These are phyloP conservation scores for Tympanoctomys barrerae DNA, from an alignment of 2,797 vertebrate species.

Conservation along the genomic window DNA sequence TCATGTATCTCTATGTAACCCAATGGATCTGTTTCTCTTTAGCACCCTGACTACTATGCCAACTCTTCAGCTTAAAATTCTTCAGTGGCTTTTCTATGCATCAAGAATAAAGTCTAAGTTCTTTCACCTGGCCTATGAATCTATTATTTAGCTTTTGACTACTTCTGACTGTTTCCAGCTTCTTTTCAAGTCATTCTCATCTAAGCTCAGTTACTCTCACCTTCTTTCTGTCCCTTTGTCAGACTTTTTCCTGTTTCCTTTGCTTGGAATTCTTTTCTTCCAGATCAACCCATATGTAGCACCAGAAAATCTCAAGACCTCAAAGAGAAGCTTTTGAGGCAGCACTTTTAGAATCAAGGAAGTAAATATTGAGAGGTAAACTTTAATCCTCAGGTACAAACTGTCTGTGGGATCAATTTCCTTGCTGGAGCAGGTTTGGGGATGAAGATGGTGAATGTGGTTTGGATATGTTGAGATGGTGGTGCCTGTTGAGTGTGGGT, in stretches of 20 bases:
- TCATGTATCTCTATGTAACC: neutral
- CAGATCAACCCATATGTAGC: neutral
- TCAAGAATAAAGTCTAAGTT: neutral
- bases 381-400: neutral
- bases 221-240: neutral
- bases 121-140: neutral
- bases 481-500: neutral
- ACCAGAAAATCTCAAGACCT: neutral
- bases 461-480: neutral
- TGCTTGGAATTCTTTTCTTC: neutral
- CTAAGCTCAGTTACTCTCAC: neutral
- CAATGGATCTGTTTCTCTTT: neutral
- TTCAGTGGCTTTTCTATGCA: neutral
- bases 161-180: neutral
- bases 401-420: neutral
- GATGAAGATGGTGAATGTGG: neutral
- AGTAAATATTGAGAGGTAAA: neutral
- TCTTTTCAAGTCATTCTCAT: neutral
- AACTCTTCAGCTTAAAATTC: neutral
- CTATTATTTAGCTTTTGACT: neutral
- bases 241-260: neutral
- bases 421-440: neutral
- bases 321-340: neutral
- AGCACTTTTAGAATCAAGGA: neutral
- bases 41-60: neutral